Evolutionary conservation across 2,113 vertebrate species (phyloP), one percentile per base, ranked within the genome.

Genomic region (Polypterus senegalus): DNA sequence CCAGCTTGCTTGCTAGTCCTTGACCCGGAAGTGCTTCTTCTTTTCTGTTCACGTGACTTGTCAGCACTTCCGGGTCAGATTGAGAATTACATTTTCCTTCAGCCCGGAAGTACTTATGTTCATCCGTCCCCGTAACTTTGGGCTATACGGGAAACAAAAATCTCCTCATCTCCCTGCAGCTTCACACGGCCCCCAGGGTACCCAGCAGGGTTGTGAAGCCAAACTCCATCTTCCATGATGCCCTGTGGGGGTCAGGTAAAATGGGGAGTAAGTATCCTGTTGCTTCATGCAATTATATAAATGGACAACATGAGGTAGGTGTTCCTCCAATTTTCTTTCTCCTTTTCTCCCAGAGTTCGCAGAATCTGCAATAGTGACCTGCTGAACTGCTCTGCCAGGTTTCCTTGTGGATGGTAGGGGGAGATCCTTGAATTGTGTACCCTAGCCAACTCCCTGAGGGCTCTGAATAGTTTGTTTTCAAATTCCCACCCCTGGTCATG

Each of bases 401-500:
- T 63, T n/a, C 5, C 43, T 57, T 58, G 67, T 4, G 67, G 65
- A 11, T 67, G 58, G 9, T 72, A 62, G 2, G 55, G 65, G 1
- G 63, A 58, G 1, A 61, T 74, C 9, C 11, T 44, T 1, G 7
- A 65, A 27, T 66, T 46, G 1, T 3, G 58, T 48, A 55, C 56
- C 46, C 46, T 58, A 63, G 9, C 4, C 6, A 65, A 53, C 3
- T 4, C 1, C 6, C 4, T 7, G 4, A n/a, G 7, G 5, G 7
- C 66, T 70, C 44, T 64, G 60, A 54, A 72, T 59, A 48, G 66
- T 5, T 27, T 27, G 27, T 27, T 27, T 27, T 27, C 27, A 27
- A 27, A 27, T 55, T 5, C 10, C 59, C 49, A 9, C 9, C 49
- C 4, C 62, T 63, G 54, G 54, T 55, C 54, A 11, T 55, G 5